A percentile compares a stretch with the other conserved stretches of the same genome.
These are phyloP conservation scores for Ornithorhynchus anatinus DNA, from an alignment of 2,113 vertebrate species.

Conservation along the genomic window DNA sequence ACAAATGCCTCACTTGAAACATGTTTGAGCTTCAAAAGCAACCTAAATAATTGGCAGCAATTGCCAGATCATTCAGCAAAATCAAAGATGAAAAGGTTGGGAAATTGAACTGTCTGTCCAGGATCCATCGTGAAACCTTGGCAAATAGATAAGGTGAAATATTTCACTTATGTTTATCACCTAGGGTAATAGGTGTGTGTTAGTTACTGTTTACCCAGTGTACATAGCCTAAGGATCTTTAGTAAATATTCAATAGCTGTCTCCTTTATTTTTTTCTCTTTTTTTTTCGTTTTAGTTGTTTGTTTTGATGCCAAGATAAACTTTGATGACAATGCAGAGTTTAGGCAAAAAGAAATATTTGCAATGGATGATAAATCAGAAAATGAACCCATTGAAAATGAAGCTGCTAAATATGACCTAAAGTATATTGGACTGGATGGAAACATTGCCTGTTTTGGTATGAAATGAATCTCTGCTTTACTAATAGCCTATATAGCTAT, in stretches of 20 bases:
- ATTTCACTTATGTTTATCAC: no score
- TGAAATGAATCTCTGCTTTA: no score
- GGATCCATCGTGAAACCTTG: no score
- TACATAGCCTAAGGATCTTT: background rate
- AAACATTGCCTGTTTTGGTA: conserved; percentile 99
- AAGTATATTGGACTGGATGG: conserved; percentile 98
- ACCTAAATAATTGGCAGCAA: no score
- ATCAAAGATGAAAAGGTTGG: no score
- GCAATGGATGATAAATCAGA: conserved; percentile 95
- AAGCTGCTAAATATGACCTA: conserved; percentile 93
- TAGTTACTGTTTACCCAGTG: background rate
- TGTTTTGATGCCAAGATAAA: conserved; percentile 99
- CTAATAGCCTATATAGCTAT: no score
- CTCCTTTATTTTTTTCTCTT: background rate
- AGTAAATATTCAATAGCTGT: background rate
- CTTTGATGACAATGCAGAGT: conserved; percentile 98
- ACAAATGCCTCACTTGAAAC: no score
- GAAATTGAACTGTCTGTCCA: no score
- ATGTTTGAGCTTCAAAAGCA: no score
- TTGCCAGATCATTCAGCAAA: no score
- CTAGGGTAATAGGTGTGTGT: no score
- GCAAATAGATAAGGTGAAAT: no score
- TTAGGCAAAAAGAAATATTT: conserved; percentile 95
- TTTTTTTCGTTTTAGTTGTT: conserved; percentile 80
- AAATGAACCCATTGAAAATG: conserved; percentile 90